Base-by-base conservation (phyloP, 2,888 invertebrate species). In the Athalia circularis region DNA sequence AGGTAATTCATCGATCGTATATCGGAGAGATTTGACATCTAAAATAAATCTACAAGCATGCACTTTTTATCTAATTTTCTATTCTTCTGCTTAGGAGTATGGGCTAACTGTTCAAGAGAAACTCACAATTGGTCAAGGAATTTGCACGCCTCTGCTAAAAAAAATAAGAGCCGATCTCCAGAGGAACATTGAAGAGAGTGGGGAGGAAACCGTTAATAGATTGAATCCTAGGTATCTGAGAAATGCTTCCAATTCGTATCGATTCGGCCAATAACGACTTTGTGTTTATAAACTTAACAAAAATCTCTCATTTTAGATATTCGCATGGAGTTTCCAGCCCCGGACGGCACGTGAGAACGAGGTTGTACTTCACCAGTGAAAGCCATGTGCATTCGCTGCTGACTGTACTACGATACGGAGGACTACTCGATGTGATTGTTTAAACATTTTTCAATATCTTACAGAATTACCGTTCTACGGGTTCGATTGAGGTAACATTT, bases 301-400 rank as follows among this genome's bases (percentile, higher is more conserved):
- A 54, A 65, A 64, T 64, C 13, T 54, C 79, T 48, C 45, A 29
- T 82, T 86, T 57, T 88, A 95, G 95, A 87, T 99, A 99, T 92
- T 98, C 98, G 43, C 98, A 98, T 90, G 99, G 99, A 62, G 99
- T 99, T 81, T 97, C 98, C 61, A 98, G 98, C 86, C 99, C 99
- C 47, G 98, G 99, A 65, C 93, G 99, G 64, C 99, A 99, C 92
- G 99, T 99, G 47, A 94, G 99, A 82, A 99, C 99, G 6, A 94
- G 99, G n/a, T 93, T 99, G 62, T 99, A 99, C 92, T 99, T 99
- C 91, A 99, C 99, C 3, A 99, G 98, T 90, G 99, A 99, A 92
- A 98, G 98, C 89, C 99, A 99, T 91, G 98, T 99, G 81, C 99
- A 99, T 91, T 99, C 99, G 8, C 92, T 99, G 81, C 94, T 99